phyloP scores from a whole-genome alignment of 2,888 invertebrate species.

The Drosophila basisetae region DNA sequence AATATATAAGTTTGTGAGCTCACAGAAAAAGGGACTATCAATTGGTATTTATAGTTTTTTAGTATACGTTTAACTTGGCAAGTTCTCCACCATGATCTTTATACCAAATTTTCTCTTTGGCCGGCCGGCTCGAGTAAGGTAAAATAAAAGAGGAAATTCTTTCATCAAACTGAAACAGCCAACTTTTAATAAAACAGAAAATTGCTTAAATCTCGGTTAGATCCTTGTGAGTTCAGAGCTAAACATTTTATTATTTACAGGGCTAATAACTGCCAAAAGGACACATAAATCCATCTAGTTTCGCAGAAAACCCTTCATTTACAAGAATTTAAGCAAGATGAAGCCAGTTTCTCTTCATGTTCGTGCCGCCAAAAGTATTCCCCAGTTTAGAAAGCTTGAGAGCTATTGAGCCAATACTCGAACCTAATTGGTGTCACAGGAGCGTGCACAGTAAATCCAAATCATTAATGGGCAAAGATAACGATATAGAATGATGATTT shows the following conservation, averaged over 20 bases:
- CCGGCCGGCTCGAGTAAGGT: neutral
- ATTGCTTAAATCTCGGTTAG: neutral
- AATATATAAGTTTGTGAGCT: neutral
- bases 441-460: neutral
- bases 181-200: neutral
- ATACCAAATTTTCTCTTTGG: neutral
- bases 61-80: neutral
- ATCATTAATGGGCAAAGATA: neutral
- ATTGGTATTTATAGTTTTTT: neutral
- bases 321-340: neutral
- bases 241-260: neutral
- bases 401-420: neutral
- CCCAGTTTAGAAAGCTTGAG: no score
- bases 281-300: neutral
- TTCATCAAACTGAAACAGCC: neutral
- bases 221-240: neutral
- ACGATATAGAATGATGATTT: neutral
- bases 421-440: neutral
- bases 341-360: neutral
- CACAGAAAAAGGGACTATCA: neutral
- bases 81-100: neutral
- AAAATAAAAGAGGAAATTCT: neutral
- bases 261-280: neutral
- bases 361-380: neutral
- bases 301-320: neutral